Base-by-base conservation (phyloP, 1,140 invertebrate species). In the Chymomyza costata region DNA sequence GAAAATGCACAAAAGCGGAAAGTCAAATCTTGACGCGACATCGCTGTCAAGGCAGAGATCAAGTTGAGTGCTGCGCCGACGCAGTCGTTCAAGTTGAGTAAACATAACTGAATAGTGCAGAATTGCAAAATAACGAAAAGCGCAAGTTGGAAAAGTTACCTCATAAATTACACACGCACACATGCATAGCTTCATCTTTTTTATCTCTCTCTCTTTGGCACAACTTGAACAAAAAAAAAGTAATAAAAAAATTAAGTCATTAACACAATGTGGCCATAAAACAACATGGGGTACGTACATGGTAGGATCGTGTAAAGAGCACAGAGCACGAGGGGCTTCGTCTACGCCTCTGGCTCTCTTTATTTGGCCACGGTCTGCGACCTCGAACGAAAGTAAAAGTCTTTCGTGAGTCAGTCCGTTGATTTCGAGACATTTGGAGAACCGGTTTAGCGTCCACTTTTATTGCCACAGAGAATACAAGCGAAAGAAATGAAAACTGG, bases 341-440 rank as follows among this genome's bases (percentile, higher is more conserved):
- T 34, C 32, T 10, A 3, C 6, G 13, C 8, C 6, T 8, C 13
- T 6, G 32, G 32, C 32, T 55, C 43, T 49, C 14, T n/a, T n/a
- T n/a, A n/a, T n/a, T n/a, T n/a, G n/a, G 38, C 52, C 38, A 71
- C 67, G 73, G 71, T 67, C 67, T 64, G 73, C 73, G 73, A 80
- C 73, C 73, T 80, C 73, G 59, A 80, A 80, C 64, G 73, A 80
- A 80, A 80, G 73, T 80, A 80, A 80, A 80, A 80, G 73, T 68
- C 56, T 52, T 55, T 43, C 53, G 48, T 78, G 71, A 78, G 53
- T 78, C 73, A 78, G 51, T 45, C 43, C 35, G 53, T 71, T 70
- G 71, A 71, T 71, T 78, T 78, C 50, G 41, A 62, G 65, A 71
- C 51, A 31, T 38, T 39, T 19, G 14, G n/a, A 18, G 32, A 65